Evolutionary conservation across 2,113 vertebrate species (phyloP).

Genomic region (Lanius ludovicianus): DNA sequence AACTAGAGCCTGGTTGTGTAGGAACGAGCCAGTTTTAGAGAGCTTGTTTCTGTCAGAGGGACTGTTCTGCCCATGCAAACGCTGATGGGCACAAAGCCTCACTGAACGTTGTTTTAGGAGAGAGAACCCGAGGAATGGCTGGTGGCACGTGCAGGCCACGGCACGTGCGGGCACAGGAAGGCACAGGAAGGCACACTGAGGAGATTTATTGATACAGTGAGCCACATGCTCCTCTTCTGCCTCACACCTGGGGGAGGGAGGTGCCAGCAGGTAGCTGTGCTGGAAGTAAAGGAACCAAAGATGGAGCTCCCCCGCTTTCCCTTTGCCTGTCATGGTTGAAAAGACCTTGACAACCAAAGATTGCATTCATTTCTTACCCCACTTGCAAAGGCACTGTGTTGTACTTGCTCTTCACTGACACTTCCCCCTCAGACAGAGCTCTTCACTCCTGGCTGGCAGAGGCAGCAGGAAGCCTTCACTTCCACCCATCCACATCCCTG

Average conservation of each 20-base stretch:
- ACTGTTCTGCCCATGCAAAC: background rate
- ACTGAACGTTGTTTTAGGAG: background rate
- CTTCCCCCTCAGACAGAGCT: background rate
- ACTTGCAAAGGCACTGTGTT: background rate
- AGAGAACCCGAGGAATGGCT: background rate
- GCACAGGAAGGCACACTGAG: background rate
- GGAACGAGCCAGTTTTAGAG: background rate
- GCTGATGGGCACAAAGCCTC: background rate
- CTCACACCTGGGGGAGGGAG: background rate
- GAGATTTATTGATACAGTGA: background rate
- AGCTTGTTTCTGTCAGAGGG: rapidly evolving
- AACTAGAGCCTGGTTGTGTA: background rate
- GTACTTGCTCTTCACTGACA: background rate
- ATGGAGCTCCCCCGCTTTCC: background rate
- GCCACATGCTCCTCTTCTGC: background rate
- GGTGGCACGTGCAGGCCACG: background rate
- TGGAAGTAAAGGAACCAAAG: background rate
- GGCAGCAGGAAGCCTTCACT: background rate
- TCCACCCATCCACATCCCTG: background rate
- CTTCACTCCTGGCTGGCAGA: background rate
- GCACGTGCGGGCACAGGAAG: rapidly evolving
- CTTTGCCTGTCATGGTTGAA: background rate
- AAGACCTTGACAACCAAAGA: background rate
- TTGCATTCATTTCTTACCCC: background rate
- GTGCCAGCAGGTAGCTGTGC: background rate